Evolutionary conservation across 2,113 vertebrate genomes (phyloP).

Genomic region (Cacatua alba): DNA sequence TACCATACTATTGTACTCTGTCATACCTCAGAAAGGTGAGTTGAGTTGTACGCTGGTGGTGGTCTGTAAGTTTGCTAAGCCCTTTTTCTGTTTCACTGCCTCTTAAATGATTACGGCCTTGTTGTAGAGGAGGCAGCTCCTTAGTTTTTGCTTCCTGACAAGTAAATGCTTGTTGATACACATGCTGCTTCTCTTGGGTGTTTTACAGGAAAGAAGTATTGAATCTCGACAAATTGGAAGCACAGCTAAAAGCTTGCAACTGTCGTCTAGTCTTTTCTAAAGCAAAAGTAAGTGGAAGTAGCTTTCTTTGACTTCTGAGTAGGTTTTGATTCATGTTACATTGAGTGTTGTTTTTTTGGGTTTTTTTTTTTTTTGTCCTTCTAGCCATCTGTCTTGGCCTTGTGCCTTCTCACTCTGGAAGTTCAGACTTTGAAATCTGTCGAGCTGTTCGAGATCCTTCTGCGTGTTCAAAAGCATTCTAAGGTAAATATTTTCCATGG

Average conservation of each 20-base stretch:
- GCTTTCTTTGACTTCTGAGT: not conserved
- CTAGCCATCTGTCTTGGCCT: conserved; percentile 92
- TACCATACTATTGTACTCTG: conserved; percentile 87
- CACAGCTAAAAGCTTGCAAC: conserved; percentile 95
- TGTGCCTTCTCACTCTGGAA: conserved; percentile 93
- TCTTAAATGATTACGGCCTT: not conserved
- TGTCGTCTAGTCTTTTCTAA: conserved; percentile 93
- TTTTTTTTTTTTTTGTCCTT: not conserved
- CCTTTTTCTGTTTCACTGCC: not conserved
- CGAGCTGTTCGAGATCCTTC: conserved; percentile 88
- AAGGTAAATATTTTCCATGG: conserved; percentile 76
- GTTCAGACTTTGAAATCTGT: conserved; percentile 85
- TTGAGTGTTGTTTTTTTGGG: not conserved
- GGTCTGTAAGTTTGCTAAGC: not conserved
- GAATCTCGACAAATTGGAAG: conserved; percentile 94
- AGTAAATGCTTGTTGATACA: not conserved
- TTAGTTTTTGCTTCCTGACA: fast-evolving
- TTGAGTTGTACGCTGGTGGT: fast-evolving
- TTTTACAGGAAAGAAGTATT: conserved; percentile 85
- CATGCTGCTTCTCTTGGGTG: not conserved
- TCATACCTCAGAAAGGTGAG: conserved; percentile 89
- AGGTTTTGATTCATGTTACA: not conserved
- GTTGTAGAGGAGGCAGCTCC: not conserved
- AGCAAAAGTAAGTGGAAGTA: conserved; percentile 87
- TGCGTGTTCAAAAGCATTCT: conserved; percentile 88